Evolutionary conservation across 1,140 invertebrate species (phyloP).

Genomic region (Drosophila equinoxialis): DNA sequence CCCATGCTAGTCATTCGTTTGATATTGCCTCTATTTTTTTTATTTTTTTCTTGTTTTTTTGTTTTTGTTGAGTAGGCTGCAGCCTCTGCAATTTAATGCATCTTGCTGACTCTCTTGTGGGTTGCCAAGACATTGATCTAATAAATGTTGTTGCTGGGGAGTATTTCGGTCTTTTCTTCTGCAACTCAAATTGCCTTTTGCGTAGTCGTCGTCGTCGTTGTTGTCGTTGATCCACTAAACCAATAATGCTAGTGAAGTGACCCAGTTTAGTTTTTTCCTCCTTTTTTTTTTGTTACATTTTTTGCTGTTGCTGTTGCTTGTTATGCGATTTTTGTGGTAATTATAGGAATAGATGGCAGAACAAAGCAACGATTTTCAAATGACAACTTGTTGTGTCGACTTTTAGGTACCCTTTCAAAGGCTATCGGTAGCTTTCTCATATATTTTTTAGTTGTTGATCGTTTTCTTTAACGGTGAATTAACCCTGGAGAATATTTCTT

Average conservation of each 20-base stretch:
- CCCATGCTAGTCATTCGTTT: slow-evolving; percentile 66
- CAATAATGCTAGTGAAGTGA: slow-evolving; percentile 58
- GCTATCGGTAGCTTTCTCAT: too few relatives aligned
- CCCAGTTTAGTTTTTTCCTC: slow-evolving; percentile 43
- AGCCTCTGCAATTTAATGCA: slow-evolving; percentile 57
- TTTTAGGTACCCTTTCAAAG: background rate
- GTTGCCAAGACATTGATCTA: slow-evolving; percentile 66
- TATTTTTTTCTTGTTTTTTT: slow-evolving; percentile 7
- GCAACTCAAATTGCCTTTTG: slow-evolving; percentile 63
- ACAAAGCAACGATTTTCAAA: slow-evolving; percentile 21
- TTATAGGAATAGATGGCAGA: slow-evolving; percentile 53
- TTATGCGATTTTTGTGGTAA: slow-evolving; percentile 57
- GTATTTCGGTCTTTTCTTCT: slow-evolving; percentile 37
- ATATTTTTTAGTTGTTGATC: too few relatives aligned
- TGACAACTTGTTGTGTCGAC: background rate
- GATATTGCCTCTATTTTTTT: slow-evolving; percentile 40
- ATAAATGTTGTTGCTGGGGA: slow-evolving; percentile 51
- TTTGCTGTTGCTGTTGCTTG: slow-evolving; percentile 28
- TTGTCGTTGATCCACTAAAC: slow-evolving; percentile 63
- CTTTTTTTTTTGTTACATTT: background rate
- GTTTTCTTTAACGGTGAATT: too few relatives aligned
- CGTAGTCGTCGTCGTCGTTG: slow-evolving; percentile 46
- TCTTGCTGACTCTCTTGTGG: slow-evolving; percentile 51
- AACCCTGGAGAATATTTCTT: too few relatives aligned
- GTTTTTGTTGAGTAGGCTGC: slow-evolving; percentile 41